A percentile compares a stretch with the other conserved stretches of the same genome.
Conservation (phyloP, 2,888 invertebrate genomes). For the Drosophila picticornis region DNA sequence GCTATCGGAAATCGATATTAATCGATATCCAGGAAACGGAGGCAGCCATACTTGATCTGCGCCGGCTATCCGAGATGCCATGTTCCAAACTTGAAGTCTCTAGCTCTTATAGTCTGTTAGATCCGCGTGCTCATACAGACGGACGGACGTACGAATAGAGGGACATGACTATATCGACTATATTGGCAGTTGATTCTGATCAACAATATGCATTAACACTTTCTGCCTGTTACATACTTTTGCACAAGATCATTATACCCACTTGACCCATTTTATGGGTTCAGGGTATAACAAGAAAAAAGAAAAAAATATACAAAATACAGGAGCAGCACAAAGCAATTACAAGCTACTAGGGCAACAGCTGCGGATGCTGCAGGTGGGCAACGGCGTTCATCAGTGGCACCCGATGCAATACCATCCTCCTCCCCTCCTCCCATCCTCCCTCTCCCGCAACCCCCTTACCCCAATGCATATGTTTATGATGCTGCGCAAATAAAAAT, state of each 20-base stretch:
- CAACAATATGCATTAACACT: neutral
- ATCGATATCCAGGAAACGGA: too few relatives aligned
- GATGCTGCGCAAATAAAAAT: slow-evolving; percentile 67
- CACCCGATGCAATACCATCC: slow-evolving; percentile 7
- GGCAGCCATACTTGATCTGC: too few relatives aligned
- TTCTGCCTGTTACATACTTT: neutral
- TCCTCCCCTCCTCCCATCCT: too few relatives aligned
- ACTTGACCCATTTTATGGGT: neutral
- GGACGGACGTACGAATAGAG: too few relatives aligned
- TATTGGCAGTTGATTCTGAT: neutral
- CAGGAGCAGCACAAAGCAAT: slow-evolving; percentile 62
- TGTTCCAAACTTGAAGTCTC: neutral
- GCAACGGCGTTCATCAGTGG: slow-evolving; percentile 15
- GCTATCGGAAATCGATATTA: too few relatives aligned
- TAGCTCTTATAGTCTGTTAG: neutral
- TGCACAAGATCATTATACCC: neutral
- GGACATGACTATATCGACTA: neutral
- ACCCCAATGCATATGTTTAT: slow-evolving; percentile 69
- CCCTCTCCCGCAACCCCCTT: neutral
- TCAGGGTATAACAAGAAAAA: neutral
- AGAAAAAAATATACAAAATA: slow-evolving; percentile 22
- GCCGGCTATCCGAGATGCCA: too few relatives aligned
- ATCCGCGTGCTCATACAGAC: neutral
- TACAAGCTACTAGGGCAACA: slow-evolving; percentile 73
- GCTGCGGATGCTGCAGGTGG: slow-evolving; percentile 46